These are phyloP conservation scores for Xiphophorus couchianus DNA, from an alignment of 2,113 vertebrate species.

Conservation along the genomic window DNA sequence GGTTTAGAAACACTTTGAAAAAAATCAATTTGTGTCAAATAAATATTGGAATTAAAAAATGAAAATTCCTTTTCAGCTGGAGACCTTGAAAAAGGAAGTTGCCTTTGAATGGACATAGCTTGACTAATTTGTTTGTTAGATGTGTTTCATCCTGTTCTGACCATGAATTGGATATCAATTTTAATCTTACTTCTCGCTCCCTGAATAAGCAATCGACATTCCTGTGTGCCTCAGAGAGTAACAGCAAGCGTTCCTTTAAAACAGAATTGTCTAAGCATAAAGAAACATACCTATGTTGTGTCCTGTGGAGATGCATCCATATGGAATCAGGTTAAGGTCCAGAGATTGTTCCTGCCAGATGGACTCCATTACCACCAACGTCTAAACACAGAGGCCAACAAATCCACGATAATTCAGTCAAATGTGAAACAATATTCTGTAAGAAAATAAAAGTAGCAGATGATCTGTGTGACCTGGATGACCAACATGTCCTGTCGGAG, in stretches of 20 bases:
- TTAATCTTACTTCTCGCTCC: neutral
- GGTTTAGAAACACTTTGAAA: too few relatives aligned
- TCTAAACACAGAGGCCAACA: conserved; percentile 54
- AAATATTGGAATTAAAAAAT: too few relatives aligned
- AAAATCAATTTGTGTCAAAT: too few relatives aligned
- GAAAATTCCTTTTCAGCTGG: too few relatives aligned
- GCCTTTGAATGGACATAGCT: too few relatives aligned
- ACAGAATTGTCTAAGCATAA: neutral
- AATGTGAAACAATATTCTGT: neutral
- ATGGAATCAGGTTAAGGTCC: conserved; percentile 82
- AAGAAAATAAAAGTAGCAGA: neutral
- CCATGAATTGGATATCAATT: neutral
- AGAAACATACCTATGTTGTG: conserved; percentile 75
- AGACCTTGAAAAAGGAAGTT: too few relatives aligned
- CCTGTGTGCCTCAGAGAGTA: neutral
- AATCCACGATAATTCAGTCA: neutral
- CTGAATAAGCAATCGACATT: neutral
- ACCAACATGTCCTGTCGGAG: conserved; percentile 86
- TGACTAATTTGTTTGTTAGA: too few relatives aligned
- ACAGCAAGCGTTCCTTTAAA: neutral
- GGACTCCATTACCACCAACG: conserved; percentile 81
- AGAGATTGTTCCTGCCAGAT: conserved; percentile 83
- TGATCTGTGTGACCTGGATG: conserved; percentile 73
- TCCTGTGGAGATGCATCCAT: conserved; percentile 85
- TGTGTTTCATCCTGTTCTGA: too few relatives aligned